Evolutionary conservation across 2,797 vertebrate genomes (phyloP).

Genomic region (Champsocephalus esox): DNA sequence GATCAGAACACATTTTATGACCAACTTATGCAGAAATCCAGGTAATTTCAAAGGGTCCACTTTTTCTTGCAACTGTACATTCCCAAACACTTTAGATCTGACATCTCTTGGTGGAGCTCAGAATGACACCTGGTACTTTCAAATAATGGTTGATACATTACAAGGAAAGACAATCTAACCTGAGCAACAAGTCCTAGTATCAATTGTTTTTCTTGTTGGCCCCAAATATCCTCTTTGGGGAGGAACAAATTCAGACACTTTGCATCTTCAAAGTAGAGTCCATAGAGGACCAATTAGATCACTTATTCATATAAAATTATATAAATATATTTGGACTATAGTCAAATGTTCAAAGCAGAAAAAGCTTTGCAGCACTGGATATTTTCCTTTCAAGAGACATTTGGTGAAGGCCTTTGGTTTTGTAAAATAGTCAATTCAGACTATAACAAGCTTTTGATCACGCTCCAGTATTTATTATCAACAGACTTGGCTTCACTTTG

Average conservation of each 20-base stretch:
- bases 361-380: not conserved
- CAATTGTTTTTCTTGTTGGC: not conserved
- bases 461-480: constrained; percentile 11
- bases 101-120: constrained; percentile 49
- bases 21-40: too few species aligned
- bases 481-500: constrained; percentile 4
- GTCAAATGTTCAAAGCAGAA: not conserved
- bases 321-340: not conserved
- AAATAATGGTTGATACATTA: not conserved
- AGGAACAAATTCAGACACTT: not conserved
- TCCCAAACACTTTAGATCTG: constrained; percentile 33
- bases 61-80: not conserved
- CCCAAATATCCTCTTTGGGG: not conserved
- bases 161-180: not conserved
- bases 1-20: too few species aligned
- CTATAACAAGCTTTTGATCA: not conserved
- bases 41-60: too few species aligned
- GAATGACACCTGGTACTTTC: constrained; percentile 13
- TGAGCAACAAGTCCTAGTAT: not conserved
- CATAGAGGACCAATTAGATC: not conserved
- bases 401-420: not conserved
- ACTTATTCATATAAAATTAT: not conserved
- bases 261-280: not conserved
- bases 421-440: not conserved
- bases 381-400: not conserved